Base-by-base conservation (phyloP, 1,140 invertebrate genomes). In the Thrips palmi region DNA sequence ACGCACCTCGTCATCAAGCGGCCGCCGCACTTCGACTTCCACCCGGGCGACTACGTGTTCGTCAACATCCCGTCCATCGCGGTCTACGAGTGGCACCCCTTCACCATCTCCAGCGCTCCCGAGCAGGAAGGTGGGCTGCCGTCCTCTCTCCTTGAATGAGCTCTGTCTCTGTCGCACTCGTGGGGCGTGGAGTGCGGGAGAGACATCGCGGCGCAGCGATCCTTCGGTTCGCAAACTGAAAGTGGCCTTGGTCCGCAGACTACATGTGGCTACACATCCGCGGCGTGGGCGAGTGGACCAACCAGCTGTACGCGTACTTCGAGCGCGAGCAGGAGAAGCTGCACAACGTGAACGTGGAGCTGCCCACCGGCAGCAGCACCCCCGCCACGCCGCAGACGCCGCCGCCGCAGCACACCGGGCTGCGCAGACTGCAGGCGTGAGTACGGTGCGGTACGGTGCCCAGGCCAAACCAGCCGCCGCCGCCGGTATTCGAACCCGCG, bases 11-110 rank as follows among this genome's bases (percentile, higher is more conserved):
- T 89, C 2, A 88, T 96, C 36, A 77, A 80, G 46, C 59, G 84
- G 23, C 88, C 89, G 1, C 60, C 69, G 0, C 72, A 83, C 49
- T 93, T 96, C 52, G 70, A 81, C 45, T 96, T 81, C 56, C 74
- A 78, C 53, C 85, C 89, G 0, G 92, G 91, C 0, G 92, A 96
- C 59, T 97, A 94, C 52, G 71, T 94, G 11, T 96, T 89, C 50
- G 75, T 94, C 1, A 89, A 91, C 52, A 81, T 97, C 40, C 91
- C 91, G 0, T 71, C 68, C 4, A 89, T 96, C 45, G 87, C 92
- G 1, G 74, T 73, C 35, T 89, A 85, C 52, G 92, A 96, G 59
- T 96, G 88, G 88, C 91, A 96, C 71, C 89, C 91, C 1, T 94
- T 97, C 50, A 94, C 91, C 1, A 85, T 96, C 45, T 92, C 87